phyloP scores from a whole-genome alignment of 1,140 invertebrate species.

The Drosophila yakuba region DNA sequence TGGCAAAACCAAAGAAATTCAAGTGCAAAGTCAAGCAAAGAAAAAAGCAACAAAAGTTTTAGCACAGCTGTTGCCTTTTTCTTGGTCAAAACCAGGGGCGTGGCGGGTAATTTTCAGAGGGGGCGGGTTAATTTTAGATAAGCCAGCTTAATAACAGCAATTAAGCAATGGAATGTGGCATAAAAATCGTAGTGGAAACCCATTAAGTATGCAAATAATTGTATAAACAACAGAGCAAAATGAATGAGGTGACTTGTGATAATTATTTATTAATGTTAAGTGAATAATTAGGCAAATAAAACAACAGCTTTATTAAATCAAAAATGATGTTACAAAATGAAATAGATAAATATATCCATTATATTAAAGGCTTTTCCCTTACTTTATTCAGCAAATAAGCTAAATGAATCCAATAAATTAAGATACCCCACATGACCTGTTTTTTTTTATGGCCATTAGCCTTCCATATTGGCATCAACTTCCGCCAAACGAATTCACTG shows the following conservation, averaged over 20 bases:
- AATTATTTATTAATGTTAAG: too few species aligned
- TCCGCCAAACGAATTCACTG: constrained; percentile 2
- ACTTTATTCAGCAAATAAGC: too few species aligned
- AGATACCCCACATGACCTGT: neutral
- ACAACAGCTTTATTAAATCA: too few species aligned
- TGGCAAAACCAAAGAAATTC: constrained; percentile 41
- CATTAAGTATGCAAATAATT: constrained; percentile 1
- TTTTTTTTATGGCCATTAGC: neutral
- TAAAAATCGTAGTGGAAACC: neutral
- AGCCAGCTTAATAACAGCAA: constrained; percentile 2
- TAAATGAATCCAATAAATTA: neutral
- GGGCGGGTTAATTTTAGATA: neutral
- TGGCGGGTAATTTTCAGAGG: neutral
- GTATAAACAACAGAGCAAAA: neutral
- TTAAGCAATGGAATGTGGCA: neutral
- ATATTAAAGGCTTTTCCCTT: too few species aligned
- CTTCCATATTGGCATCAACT: neutral
- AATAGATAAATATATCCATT: too few species aligned
- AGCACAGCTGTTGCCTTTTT: constrained; percentile 28
- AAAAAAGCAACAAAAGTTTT: constrained; percentile 15
- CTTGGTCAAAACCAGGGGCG: constrained; percentile 16
- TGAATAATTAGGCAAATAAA: too few species aligned
- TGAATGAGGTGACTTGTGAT: neutral
- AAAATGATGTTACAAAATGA: too few species aligned
- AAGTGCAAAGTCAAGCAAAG: constrained; percentile 58